Base-by-base conservation (phyloP, 2,113 vertebrate genomes). In the Pionites leucogaster region DNA sequence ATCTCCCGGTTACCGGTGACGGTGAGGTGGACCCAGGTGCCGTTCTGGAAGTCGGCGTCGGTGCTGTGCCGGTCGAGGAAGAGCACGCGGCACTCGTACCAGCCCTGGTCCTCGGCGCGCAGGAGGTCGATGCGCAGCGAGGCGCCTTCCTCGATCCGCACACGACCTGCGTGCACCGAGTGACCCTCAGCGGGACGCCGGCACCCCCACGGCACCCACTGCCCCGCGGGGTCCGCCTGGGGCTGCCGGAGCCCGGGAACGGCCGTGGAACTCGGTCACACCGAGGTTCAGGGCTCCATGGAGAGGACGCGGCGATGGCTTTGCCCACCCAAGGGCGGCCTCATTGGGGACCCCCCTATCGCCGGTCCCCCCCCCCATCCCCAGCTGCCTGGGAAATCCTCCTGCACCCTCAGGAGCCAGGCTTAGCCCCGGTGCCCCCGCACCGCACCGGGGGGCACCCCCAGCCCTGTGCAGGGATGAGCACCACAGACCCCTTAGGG, bases 81-180 rank as follows among this genome's bases (percentile, higher is more conserved):
- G 59, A 99, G 98, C 90, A 99, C 99, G 0, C 99, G 98, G 86
- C 99, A 99, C 94, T 99, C 99, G 28, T 99, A 99, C 99, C 99
- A 99, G 95, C 99, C 99, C 91, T 99, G 99, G 74, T 99, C 99
- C 94, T 99, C 98, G 1, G 98, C 97, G 1, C 98, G 99, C 91
- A 99, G 98, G 35, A 90, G 96, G 31, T 99, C 98, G 7, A 99
- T 98, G 91, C 97, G 98, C 83, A 99, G 98, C 19, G 99, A 99
- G 10, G 99, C 99, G 0, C 98, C 99, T 16, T 93, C 98, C 84
- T 98, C 98, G 85, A 99, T 97, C 62, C 98, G 98, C 88, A 99
- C 98, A 0, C 99, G 99, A 22, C 99, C 99, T 99, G 98, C 4
- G 29, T 0, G 16, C 6, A 14, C 3, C 55, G 4, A 44, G 31